Conservation (phyloP, 2,888 invertebrate species). For the Clusia tigrina region DNA sequence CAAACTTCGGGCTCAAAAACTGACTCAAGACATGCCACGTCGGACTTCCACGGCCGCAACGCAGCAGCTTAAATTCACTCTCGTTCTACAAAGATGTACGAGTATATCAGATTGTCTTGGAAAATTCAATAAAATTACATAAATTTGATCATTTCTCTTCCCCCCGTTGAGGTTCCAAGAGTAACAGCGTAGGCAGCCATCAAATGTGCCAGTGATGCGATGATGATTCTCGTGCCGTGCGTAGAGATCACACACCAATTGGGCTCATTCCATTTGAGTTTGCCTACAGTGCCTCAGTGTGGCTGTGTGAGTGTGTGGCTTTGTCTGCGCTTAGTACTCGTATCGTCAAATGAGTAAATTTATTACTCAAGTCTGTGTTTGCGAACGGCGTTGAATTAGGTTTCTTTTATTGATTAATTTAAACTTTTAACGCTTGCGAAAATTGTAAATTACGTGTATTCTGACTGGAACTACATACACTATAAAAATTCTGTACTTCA, state of each 20-base stretch:
- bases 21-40: too few species aligned
- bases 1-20: conserved; percentile 6
- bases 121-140: conserved; percentile 49
- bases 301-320: too few species aligned
- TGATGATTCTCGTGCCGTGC: background rate
- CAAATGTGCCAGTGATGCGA: background rate
- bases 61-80: too few species aligned
- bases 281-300: conserved; percentile 16
- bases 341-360: too few species aligned
- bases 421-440: conserved; percentile 37
- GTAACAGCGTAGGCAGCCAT: background rate
- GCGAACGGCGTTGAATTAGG: conserved; percentile 33
- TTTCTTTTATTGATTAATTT: conserved; percentile 49
- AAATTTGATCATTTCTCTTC: conserved; percentile 48
- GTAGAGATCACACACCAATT: conserved; percentile 38
- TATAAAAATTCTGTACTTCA: background rate
- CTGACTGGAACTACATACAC: background rate
- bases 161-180: background rate
- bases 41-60: too few species aligned
- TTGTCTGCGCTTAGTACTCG: too few species aligned
- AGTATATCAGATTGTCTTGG: conserved; percentile 38
- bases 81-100: conserved; percentile 4
- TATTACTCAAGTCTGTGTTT: background rate
- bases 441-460: too few species aligned
- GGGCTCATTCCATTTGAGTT: conserved; percentile 32